These are phyloP conservation scores for Phrixothrix hirtus DNA, from an alignment of 2,888 invertebrate genomes.

Conservation along the genomic window DNA sequence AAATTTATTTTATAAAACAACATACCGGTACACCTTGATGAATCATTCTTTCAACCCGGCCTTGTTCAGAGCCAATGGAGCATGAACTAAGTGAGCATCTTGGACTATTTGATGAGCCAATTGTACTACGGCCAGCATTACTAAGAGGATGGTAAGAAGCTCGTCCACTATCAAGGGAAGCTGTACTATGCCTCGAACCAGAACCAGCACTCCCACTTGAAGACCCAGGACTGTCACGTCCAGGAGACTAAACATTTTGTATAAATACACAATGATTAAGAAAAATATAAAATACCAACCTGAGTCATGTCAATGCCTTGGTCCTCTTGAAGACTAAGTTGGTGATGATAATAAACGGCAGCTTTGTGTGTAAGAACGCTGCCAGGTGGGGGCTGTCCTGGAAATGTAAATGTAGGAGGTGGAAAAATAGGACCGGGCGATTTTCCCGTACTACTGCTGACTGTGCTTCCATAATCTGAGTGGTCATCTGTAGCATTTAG, in stretches of 20 bases:
- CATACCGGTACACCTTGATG: constrained; percentile 68
- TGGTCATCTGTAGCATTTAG: constrained; percentile 63
- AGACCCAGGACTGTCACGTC: constrained; percentile 90
- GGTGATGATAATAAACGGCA: constrained; percentile 80
- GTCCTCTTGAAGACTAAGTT: constrained; percentile 81
- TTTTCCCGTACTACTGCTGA: constrained; percentile 68
- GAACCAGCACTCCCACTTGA: constrained; percentile 87
- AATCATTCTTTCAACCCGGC: constrained; percentile 73
- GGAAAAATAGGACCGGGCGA: constrained; percentile 67
- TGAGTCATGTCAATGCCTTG: constrained; percentile 88
- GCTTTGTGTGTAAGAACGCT: constrained; percentile 75
- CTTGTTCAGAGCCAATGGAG: constrained; percentile 72
- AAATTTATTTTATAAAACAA: constrained; percentile 36
- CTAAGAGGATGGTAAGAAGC: constrained; percentile 75
- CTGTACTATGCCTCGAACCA: constrained; percentile 87
- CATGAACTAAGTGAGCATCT: constrained; percentile 77
- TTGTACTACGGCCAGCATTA: constrained; percentile 55
- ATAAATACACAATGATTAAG: no score
- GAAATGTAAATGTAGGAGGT: constrained; percentile 76
- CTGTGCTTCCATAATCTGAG: constrained; percentile 68
- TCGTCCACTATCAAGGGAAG: constrained; percentile 88
- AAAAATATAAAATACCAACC: no score
- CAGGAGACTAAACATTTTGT: constrained; percentile 76
- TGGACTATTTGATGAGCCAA: constrained; percentile 63
- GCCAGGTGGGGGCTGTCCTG: constrained; percentile 63